Conservation (phyloP, 2,797 vertebrate species). For the Scyliorhinus canicula region DNA sequence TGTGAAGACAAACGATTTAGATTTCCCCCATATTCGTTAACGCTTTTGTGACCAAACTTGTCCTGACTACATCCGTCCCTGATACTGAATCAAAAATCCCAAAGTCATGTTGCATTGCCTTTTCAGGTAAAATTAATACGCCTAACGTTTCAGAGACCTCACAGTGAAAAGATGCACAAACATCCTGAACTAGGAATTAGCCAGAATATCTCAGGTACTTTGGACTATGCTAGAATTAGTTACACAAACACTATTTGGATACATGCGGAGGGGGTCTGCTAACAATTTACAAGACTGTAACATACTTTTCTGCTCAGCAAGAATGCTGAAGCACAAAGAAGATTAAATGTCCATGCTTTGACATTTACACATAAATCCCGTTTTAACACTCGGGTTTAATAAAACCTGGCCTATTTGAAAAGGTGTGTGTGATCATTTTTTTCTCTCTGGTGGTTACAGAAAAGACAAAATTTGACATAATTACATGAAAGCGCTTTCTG, state of each 20-base stretch:
- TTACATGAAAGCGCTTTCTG: slow-evolving; percentile 31
- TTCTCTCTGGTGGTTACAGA: slow-evolving; percentile 10
- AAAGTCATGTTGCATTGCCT: background rate
- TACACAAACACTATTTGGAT: slow-evolving; percentile 33
- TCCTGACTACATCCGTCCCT: background rate
- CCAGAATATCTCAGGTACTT: slow-evolving; percentile 19
- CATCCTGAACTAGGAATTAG: background rate
- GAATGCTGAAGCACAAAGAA: slow-evolving; percentile 22
- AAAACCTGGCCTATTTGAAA: slow-evolving; percentile 4
- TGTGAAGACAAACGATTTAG: too few species aligned
- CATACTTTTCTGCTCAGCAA: slow-evolving; percentile 19
- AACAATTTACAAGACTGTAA: slow-evolving; percentile 35
- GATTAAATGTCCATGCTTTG: slow-evolving; percentile 22
- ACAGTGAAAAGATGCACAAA: slow-evolving; percentile 30
- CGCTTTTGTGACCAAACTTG: background rate
- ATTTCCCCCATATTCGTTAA: background rate
- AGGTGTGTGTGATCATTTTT: background rate
- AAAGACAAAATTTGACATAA: slow-evolving; percentile 29
- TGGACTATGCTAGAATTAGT: slow-evolving; percentile 31
- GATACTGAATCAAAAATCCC: slow-evolving; percentile 8
- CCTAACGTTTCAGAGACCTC: too few species aligned
- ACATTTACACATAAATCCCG: background rate
- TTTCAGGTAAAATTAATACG: background rate
- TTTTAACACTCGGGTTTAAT: background rate
- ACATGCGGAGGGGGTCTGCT: slow-evolving; percentile 32